Evolutionary conservation across 2,888 invertebrate species (phyloP).

Genomic region (Ophonus ardosiacus): DNA sequence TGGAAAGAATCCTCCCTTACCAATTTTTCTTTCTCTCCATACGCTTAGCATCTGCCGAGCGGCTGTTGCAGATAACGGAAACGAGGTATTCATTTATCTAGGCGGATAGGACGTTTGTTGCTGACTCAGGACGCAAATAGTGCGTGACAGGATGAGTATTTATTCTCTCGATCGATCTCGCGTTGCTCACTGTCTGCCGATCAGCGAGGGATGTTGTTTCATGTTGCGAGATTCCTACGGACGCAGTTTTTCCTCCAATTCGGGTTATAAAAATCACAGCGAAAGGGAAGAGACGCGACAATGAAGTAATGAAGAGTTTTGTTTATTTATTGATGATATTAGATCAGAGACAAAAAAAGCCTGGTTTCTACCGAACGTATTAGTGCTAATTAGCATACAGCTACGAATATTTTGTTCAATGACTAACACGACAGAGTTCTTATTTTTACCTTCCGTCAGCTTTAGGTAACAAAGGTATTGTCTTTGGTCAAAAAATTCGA

Average conservation of each 20-base stretch:
- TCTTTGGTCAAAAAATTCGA: too few relatives aligned
- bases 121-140: slow-evolving; percentile 18
- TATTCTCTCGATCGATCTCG: slow-evolving; percentile 34
- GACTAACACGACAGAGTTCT: too few relatives aligned
- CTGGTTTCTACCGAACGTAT: too few relatives aligned
- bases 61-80: slow-evolving; percentile 15
- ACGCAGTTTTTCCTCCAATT: background rate
- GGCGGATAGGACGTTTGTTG: slow-evolving; percentile 3
- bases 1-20: background rate
- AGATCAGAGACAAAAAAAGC: too few relatives aligned
- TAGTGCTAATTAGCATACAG: too few relatives aligned
- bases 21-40: background rate
- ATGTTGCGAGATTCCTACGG: background rate
- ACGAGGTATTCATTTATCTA: slow-evolving; percentile 35
- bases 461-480: too few relatives aligned
- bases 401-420: too few relatives aligned
- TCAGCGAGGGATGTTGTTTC: background rate
- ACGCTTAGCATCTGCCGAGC: background rate
- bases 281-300: too few relatives aligned
- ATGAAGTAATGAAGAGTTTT: too few relatives aligned
- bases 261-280: background rate
- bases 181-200: background rate
- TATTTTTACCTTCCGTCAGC: too few relatives aligned
- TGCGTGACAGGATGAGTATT: slow-evolving; percentile 16
- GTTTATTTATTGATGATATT: too few relatives aligned